A percentile compares a stretch with the other conserved stretches of the same genome.
phyloP scores from a whole-genome alignment of 2,888 invertebrate genomes.

The Thyatira batis region DNA sequence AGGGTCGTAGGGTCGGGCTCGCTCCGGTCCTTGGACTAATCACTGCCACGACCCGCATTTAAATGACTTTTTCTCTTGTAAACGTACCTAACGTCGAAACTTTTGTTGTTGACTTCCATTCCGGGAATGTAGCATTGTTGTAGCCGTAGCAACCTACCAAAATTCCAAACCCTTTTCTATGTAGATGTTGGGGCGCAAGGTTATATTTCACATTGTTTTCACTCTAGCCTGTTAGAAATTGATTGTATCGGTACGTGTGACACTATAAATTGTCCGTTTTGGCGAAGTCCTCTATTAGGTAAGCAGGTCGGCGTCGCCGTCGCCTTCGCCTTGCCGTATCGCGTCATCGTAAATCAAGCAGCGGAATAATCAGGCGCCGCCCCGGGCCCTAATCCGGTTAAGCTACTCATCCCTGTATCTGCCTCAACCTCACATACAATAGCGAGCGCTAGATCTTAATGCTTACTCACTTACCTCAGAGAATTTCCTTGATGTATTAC shows the following conservation, averaged over 20 bases:
- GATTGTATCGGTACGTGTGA: slow-evolving; percentile 64
- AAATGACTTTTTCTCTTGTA: slow-evolving; percentile 68
- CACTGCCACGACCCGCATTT: slow-evolving; percentile 74
- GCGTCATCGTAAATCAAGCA: slow-evolving; percentile 78
- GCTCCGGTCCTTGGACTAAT: slow-evolving; percentile 63
- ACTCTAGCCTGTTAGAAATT: slow-evolving; percentile 45
- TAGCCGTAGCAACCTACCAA: slow-evolving; percentile 14
- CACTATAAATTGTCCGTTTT: slow-evolving; percentile 73
- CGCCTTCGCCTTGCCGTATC: slow-evolving; percentile 59
- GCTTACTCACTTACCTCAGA: slow-evolving; percentile 37
- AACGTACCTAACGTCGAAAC: slow-evolving; percentile 53
- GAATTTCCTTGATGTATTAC: slow-evolving; percentile 40
- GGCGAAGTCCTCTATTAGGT: slow-evolving; percentile 59
- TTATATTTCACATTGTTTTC: slow-evolving; percentile 68
- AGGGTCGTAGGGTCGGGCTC: slow-evolving; percentile 52
- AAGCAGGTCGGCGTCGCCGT: slow-evolving; percentile 57
- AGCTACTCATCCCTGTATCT: slow-evolving; percentile 71
- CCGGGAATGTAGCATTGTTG: slow-evolving; percentile 38
- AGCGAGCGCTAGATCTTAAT: slow-evolving; percentile 54
- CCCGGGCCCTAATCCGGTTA: slow-evolving; percentile 70
- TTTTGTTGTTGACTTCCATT: slow-evolving; percentile 46
- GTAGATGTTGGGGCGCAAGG: slow-evolving; percentile 59
- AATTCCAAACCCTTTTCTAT: slow-evolving; percentile 52
- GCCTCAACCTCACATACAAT: slow-evolving; percentile 64
- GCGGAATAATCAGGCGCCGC: slow-evolving; percentile 73